Conservation (phyloP, 37 sponge, comb jelly and placozoan species). For the Halisarca cf. caerulea region DNA sequence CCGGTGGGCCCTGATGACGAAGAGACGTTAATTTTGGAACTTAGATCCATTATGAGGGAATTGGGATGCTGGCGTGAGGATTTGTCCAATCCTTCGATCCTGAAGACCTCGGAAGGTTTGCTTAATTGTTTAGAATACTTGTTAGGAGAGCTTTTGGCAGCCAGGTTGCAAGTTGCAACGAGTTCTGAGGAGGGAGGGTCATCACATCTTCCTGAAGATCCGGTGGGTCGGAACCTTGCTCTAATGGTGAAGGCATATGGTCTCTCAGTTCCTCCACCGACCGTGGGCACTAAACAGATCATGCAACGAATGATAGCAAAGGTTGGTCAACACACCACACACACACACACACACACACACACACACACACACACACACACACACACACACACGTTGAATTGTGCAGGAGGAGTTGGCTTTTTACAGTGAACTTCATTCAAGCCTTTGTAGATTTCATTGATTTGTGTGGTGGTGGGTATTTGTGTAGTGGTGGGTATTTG, state of each 20-base stretch:
- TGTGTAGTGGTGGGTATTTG: background rate
- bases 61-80: conserved; percentile 48
- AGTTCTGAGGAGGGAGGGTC: background rate
- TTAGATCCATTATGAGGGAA: conserved; percentile 68
- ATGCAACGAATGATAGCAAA: conserved; percentile 63
- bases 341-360: too few relatives aligned
- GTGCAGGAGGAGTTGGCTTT: background rate
- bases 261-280: conserved; percentile 59
- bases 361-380: too few relatives aligned
- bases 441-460: too few relatives aligned
- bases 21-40: conserved; percentile 71
- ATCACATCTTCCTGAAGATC: background rate
- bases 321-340: too few relatives aligned
- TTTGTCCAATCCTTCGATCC: conserved; percentile 32
- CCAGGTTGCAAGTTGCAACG: conserved; percentile 22
- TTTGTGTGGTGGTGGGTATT: too few relatives aligned
- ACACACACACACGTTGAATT: too few relatives aligned
- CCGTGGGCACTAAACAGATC: conserved; percentile 47
- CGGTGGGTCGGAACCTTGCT: conserved; percentile 16
- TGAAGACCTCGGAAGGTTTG: conserved; percentile 5
- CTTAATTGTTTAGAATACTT: conserved; percentile 47
- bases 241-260: conserved; percentile 52
- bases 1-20: conserved; percentile 62
- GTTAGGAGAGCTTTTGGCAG: conserved; percentile 65
- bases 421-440: background rate